Percentiles rank a stretch among this genome's conserved stretches.
phyloP scores from a whole-genome alignment of 2,888 invertebrate species.

The Drosophila flavopinicola region DNA sequence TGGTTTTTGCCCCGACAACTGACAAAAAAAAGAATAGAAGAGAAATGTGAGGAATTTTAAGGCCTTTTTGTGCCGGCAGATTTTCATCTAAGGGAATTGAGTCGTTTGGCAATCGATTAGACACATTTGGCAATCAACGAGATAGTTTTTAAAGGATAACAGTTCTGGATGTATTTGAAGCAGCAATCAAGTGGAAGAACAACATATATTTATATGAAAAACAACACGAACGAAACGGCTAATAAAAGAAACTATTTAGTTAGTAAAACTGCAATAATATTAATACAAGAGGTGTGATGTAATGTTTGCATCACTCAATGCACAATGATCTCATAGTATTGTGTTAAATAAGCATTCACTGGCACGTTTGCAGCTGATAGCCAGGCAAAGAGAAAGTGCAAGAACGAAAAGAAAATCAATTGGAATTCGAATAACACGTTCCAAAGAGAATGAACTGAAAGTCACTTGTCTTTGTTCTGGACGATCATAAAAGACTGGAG shows the following conservation, averaged over 20 bases:
- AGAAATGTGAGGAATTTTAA: constrained; percentile 22
- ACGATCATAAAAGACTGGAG: constrained; percentile 2
- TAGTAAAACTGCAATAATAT: too few relatives aligned
- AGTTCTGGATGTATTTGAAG: too few relatives aligned
- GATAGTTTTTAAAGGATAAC: neutral
- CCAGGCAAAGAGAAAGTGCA: neutral
- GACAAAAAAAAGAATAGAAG: constrained; percentile 7
- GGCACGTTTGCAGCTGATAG: constrained; percentile 14
- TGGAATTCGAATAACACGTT: constrained; percentile 6
- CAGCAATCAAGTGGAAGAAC: too few relatives aligned
- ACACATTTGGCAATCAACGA: constrained; percentile 1
- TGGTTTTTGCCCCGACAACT: constrained; percentile 14
- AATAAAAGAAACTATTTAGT: too few relatives aligned
- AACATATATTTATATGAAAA: too few relatives aligned
- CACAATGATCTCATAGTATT: constrained; percentile 3
- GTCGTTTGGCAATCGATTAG: constrained; percentile 7
- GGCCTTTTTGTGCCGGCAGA: constrained; percentile 30
- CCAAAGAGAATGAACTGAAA: neutral
- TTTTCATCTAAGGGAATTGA: constrained; percentile 10
- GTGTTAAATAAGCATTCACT: neutral
- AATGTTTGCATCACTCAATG: neutral
- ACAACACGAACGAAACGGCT: too few relatives aligned
- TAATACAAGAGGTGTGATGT: neutral
- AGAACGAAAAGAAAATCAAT: neutral
- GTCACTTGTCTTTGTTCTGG: neutral